Evolutionary conservation across 1,140 invertebrate genomes (phyloP), one percentile per base, ranked within the genome.

Genomic region (Platyura marginata): DNA sequence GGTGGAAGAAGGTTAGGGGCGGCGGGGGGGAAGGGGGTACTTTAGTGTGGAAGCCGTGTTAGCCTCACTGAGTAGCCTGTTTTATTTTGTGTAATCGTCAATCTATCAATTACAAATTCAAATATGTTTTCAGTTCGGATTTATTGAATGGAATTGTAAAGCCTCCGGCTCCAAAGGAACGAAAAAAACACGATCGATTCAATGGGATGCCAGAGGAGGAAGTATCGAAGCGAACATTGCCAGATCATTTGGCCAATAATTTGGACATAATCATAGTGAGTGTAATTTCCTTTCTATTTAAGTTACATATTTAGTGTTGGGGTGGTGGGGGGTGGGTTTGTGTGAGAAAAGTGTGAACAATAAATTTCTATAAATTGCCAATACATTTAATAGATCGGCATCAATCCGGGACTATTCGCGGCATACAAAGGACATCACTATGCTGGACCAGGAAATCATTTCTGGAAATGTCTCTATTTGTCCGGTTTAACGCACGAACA

Each of bases 371-470:
- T n/a, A n/a, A n/a, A n/a, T n/a, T n/a, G n/a, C n/a, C n/a, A n/a
- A n/a, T n/a, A n/a, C n/a, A 18, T 38, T 38, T 10, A 61, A 13
- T 67, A 96, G 91, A 88, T 97, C 67, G 93, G 93, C 47, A 95
- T 97, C 50, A 96, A 97, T 70, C 93, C 93, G 33, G 91, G 92
- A 3, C 67, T 96, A 49, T 93, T 93, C 67, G 90, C 92, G 43
- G 93, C 92, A 41, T 94, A 92, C 66, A 93, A 94, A 65, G 91
- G 92, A 8, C 92, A 96, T 67, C 92, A 97, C 64, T 97, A 97
- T 69, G 92, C 92, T 37, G 93, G 93, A 40, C 92, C 91, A 42
- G 92, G 92, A 23, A 97, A 98, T 69, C 93, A 98, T 69, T 96
- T 97, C 65, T 98, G 93, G 93, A 96, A 95, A 70, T 97, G 92